Base-by-base conservation (phyloP, 2,113 vertebrate species). In the Dicentrarchus labrax region DNA sequence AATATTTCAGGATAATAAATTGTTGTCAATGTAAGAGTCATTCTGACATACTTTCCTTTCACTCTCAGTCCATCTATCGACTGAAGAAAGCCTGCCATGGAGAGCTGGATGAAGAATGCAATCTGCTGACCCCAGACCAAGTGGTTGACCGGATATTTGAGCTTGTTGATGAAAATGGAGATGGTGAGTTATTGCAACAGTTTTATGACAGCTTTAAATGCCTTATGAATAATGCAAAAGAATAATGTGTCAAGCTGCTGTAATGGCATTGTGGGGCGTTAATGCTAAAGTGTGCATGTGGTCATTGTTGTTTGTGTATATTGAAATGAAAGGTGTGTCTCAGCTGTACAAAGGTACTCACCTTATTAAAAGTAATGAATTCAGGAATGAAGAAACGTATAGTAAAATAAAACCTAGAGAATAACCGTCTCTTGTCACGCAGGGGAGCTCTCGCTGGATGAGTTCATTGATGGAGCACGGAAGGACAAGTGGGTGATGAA, bases 401-500 rank as follows among this genome's bases (percentile, higher is more conserved):
- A 10, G 7, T 36, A 16, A 64, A 60, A 56, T 21, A 30, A n/a
- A 59, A 16, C 30, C 6, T 22, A 38, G 9, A 43, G 17, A 78
- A 38, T 82, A 36, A 84, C 51, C 86, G 38, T 80, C 0, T 7
- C 21, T 19, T 43, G 77, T 79, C 68, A 60, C 61, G 8, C 82
- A 98, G 98, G 98, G 62, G 97, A 98, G 92, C 81, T 99, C 22
- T 99, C 97, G 2, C 92, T 99, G 86, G 96, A 96, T 0, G 97
- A 99, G 91, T 98, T 99, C 89, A 90, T 98, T 0, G 97, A 98
- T 2, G 98, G 98, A 1, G 97, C 97, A 61, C 95, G 96, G 57
- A 96, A 95, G 13, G 98, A 99, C 94, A 96, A 97, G 90, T 99
- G 98, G 98, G 97, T 98, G 91, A 97, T 99, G 98, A 98, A 97